phyloP scores from a whole-genome alignment of 2,797 vertebrate genomes.

The Molossus alvarezi region DNA sequence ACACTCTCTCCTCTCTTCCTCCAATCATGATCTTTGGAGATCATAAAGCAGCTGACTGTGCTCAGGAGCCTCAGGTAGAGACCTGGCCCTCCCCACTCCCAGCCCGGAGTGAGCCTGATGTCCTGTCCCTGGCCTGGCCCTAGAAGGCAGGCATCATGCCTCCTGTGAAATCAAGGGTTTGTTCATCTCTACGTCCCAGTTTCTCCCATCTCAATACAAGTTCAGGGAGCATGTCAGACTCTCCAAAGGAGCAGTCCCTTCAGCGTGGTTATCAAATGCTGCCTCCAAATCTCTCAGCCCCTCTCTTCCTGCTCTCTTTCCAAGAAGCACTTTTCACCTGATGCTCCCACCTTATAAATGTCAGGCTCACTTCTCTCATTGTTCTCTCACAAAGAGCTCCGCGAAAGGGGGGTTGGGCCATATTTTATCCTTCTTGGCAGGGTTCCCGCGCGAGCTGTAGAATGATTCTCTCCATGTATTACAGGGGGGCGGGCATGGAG shows the following conservation, averaged over 20 bases:
- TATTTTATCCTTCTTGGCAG: slow-evolving; percentile 50
- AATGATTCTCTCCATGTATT: neutral
- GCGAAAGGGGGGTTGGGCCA: neutral
- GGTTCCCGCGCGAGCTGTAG: neutral
- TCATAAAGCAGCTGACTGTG: neutral
- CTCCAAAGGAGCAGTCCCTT: neutral
- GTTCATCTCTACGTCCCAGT: neutral
- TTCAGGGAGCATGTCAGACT: neutral
- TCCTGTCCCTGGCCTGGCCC: neutral
- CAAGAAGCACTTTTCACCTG: slow-evolving; percentile 57
- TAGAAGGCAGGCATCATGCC: neutral
- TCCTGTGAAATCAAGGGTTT: neutral
- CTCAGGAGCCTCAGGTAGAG: neutral
- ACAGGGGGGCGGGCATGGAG: neutral
- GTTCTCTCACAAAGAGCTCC: neutral
- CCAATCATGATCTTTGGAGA: neutral
- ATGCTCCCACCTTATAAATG: slow-evolving; percentile 57
- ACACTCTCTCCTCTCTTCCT: neutral
- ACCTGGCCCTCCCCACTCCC: fast-evolving
- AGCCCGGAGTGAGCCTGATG: neutral
- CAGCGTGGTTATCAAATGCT: neutral
- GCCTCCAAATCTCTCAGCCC: neutral
- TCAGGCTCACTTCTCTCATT: slow-evolving; percentile 68
- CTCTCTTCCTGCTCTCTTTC: slow-evolving; percentile 36
- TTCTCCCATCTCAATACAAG: neutral